Evolutionary conservation across 2,888 invertebrate genomes (phyloP), one percentile per base, ranked within the genome.

Genomic region (Agrochola lychnidis): DNA sequence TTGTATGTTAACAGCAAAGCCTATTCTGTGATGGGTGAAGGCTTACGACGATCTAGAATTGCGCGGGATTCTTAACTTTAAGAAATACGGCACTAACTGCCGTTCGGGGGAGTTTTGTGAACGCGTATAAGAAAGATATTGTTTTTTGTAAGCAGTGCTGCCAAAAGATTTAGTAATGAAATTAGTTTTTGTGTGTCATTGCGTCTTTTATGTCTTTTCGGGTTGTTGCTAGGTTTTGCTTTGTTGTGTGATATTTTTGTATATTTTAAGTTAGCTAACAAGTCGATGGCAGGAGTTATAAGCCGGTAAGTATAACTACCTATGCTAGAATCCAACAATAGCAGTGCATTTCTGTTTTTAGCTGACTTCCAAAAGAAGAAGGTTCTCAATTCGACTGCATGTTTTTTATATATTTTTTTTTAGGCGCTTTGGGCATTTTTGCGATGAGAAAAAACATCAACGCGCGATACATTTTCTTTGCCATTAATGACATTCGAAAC

Each of bases 1-100:
- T 86, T 88, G 75, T 83, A 77, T 76, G 75, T 76, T 78, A 64
- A 79, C 62, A 69, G 42, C 36, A 84, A 67, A 79, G 82, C 66
- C 73, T 81, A 82, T 79, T 81, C 45, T 71, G 40, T 36, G 53
- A 62, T 22, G 66, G 53, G 63, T 66, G 70, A 70, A 42, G 66
- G 59, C 62, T 85, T 76, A 64, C 57, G 74, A 62, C 40, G 40
- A 66, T 73, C 63, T 75, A 75, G 77, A 77, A 59, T 77, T 72
- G 48, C 74, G 56, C 30, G 53, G 62, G 68, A 78, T 71, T 79
- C 69, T 77, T 73, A 68, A 76, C 71, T 83, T 81, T 64, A 70
- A 80, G 76, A 84, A 79, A 72, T 77, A 82, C 76, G 57, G 36
- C 36, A 63, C 76, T 83, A 79, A 86, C 73, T 76, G 71, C 66